Conservation (phyloP, 1,140 invertebrate species). For the Plectus sambesii region DNA sequence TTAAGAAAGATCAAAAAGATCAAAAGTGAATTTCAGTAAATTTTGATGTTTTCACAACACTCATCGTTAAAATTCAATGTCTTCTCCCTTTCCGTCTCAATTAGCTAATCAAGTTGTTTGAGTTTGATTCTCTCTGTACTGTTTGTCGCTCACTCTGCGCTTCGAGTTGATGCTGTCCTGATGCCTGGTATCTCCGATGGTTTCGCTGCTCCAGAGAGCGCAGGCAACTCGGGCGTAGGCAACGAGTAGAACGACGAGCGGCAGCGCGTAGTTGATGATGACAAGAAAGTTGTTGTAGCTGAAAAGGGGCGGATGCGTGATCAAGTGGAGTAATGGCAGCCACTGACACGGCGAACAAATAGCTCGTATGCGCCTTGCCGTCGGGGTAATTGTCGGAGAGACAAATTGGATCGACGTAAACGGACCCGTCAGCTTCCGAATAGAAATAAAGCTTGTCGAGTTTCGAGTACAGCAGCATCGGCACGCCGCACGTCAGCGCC, state of each 20-base stretch:
- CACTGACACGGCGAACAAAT: constrained; percentile 26
- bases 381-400: constrained; percentile 37
- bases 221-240: constrained; percentile 76
- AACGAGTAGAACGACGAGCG: constrained; percentile 70
- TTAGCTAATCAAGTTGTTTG: not conserved
- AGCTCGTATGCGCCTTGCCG: constrained; percentile 24
- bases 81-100: no score
- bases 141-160: constrained; percentile 60
- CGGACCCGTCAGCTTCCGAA: constrained; percentile 13
- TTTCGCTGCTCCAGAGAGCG: constrained; percentile 73
- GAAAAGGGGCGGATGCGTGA: constrained; percentile 29
- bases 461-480: constrained; percentile 68
- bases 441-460: constrained; percentile 57
- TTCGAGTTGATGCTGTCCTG: constrained; percentile 72
- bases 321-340: constrained; percentile 11
- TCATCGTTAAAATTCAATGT: constrained; percentile 8
- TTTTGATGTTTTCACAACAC: no score
- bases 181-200: constrained; percentile 74
- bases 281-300: constrained; percentile 80
- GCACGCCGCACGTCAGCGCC: constrained; percentile 63
- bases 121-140: not conserved
- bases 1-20: no score
- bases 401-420: constrained; percentile 34
- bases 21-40: no score
- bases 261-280: constrained; percentile 74